Base-by-base conservation (phyloP, 1,140 invertebrate genomes). In the Drosophila jambulina region DNA sequence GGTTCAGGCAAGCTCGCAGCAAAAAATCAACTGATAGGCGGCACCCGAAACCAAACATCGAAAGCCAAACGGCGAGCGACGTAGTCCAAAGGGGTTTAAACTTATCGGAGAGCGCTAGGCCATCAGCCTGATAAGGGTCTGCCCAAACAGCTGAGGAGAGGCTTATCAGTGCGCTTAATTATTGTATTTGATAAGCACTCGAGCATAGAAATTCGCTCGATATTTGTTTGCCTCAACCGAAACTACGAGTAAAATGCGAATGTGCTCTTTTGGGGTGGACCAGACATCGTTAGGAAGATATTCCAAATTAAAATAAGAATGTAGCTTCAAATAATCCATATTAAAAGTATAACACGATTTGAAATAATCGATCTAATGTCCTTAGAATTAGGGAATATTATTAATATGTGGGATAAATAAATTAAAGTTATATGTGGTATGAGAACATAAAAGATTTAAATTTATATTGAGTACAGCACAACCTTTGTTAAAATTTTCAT, bases 171-270 rank as follows among this genome's bases (percentile, higher is more conserved):
- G 23, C 21, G 51, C 34, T 43, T 62, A 87, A 87, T 87, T 72
- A 62, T 29, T 43, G 34, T 63, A 58, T 85, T 85, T 82, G 64
- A 87, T 71, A 61, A 71, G 65, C 83, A 87, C 68, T 87, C 62
- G 36, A 83, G 45, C 53, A 46, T 38, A 64, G 27, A 57, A 63
- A 51, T 48, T 58, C 29, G 56, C 25, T 60, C 36, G 43, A 46
- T 42, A 40, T 46, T 51, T 15, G 23, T 61, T 43, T 51, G 36
- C 25, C 42, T 38, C 23, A 49, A 23, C 29, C 60, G 3, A 65
- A 65, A 38, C 60, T 32, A 6, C n/a, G 65, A 19, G 61, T 21
- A 15, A 12, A 32, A 32, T 43, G 23, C 3, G 7, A 34, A 27
- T 8, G 21, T 23, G 23, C 23, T 61, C 46, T 15, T 36, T 72